Base-by-base conservation (phyloP, 2,113 vertebrate species). In the Cyprinodon tularosa region DNA sequence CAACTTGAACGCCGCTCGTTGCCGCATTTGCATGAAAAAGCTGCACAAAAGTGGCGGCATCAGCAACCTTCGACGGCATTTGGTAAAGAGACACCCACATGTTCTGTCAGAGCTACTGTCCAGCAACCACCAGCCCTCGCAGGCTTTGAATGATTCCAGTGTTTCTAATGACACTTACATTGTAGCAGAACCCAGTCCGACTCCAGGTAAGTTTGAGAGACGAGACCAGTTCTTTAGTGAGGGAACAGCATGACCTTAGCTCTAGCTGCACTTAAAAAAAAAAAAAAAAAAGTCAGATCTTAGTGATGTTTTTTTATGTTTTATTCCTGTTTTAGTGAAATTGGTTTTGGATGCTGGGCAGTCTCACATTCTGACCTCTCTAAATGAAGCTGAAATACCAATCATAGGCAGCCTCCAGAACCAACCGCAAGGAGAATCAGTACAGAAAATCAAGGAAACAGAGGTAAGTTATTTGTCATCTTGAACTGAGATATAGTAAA, bases 41-140 rank as follows among this genome's bases (percentile, higher is more conserved):
- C 74, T 94, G 6, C 76, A 90, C 3, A 78, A 91, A 53, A 84
- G 85, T 9, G 83, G 90, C 14, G 87, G 90, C 69, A 92, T 91
- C 29, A 90, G 92, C 78, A 93, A 94, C 76, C 78, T 94, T 36
- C 87, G 82, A 37, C 77, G 91, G 4, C 94, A 94, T 81, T 66
- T 94, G 48, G 90, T 84, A 36, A 91, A 89, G n/a, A 92, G 82
- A 78, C 94, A 94, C 71, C 92, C 93, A 0, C 67, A 72, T 4
- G 75, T 90, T 60, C 88, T 90, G 20, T 75, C 83, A 13, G 79
- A 74, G 68, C 70, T 78, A 17, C 20, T 71, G 37, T 63, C 75
- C 39, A 71, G 12, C 61, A 42, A 17, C 37, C 66, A 77, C 17
- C 50, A 60, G 12, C 75, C 48, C 0, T 22, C 61, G 4, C 66